Evolutionary conservation across 2,888 invertebrate species (phyloP), one percentile per base, ranked within the genome.

Genomic region (Diplazon laetatorius): DNA sequence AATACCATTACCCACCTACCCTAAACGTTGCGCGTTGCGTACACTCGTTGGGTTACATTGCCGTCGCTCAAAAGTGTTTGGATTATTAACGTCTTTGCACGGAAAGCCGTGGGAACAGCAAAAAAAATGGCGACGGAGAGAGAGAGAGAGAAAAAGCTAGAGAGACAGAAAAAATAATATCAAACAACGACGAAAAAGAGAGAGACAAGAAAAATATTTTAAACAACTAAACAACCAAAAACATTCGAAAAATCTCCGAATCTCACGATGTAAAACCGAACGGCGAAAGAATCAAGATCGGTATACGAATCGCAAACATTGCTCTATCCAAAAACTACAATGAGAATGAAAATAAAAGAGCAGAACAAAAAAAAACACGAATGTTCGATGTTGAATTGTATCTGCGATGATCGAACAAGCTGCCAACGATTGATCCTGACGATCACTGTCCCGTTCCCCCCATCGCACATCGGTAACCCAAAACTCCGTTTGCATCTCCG

Each of bases 381-480:
- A 25, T 30, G 30, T 30, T 5, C 30, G 70, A 60, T 78, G 65
- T 78, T 74, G 63, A 68, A 82, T 75, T 80, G 73, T 83, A 82
- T 80, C 81, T 78, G 78, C 78, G 76, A 60, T 73, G 79, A 86
- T 87, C 87, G 83, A 85, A 75, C 86, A 71, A 71, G 84, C 86
- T 85, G 87, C 86, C 86, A 86, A 87, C 88, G 87, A 90, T 89
- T 89, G 89, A 90, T 90, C 89, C 89, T 84, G 80, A 76, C 83
- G 84, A 82, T 83, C 68, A 72, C 48, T 55, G 35, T 2, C 4
- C 71, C 65, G 59, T 22, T 52, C n/a, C 14, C 52, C 14, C 14
- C 52, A 62, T 62, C 44, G 63, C 76, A 76, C 62, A 59, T n/a
- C 74, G 81, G 70, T 80, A 68, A 80, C 80, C 77, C 89, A 89